These are phyloP conservation scores for Chironomus tentans DNA, from an alignment of 2,888 invertebrate genomes.

Conservation along the genomic window DNA sequence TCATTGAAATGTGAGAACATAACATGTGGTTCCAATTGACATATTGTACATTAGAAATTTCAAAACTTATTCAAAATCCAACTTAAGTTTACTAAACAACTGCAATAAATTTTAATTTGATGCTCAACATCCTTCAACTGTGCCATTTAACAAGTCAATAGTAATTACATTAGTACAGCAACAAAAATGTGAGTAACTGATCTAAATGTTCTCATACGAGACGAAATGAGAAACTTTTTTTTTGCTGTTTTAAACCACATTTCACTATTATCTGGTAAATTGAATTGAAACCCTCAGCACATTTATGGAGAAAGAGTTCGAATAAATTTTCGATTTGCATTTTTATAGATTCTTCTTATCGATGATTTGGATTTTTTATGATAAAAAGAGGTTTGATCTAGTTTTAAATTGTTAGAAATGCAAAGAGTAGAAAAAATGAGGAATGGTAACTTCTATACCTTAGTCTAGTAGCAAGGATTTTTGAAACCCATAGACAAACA, in stretches of 20 bases:
- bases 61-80: too few species aligned
- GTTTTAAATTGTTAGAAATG: too few species aligned
- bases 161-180: background rate
- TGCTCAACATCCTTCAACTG: background rate
- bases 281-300: background rate
- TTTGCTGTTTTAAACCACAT: background rate
- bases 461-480: too few species aligned
- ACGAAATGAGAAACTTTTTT: too few species aligned
- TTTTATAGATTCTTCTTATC: background rate
- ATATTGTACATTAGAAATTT: too few species aligned
- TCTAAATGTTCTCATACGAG: too few species aligned
- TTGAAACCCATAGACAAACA: too few species aligned
- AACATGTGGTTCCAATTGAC: too few species aligned
- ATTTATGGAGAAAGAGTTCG: background rate
- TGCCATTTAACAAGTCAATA: background rate
- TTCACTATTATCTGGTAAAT: background rate
- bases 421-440: too few species aligned
- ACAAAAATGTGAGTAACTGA: background rate
- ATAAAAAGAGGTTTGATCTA: too few species aligned
- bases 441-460: too few species aligned
- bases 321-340: conserved; percentile 4
- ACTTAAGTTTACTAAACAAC: background rate
- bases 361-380: background rate
- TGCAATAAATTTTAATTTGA: background rate
- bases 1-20: too few species aligned